Conservation (phyloP, 92 coral and sea anemone genomes). For the Actinostola sp. region DNA sequence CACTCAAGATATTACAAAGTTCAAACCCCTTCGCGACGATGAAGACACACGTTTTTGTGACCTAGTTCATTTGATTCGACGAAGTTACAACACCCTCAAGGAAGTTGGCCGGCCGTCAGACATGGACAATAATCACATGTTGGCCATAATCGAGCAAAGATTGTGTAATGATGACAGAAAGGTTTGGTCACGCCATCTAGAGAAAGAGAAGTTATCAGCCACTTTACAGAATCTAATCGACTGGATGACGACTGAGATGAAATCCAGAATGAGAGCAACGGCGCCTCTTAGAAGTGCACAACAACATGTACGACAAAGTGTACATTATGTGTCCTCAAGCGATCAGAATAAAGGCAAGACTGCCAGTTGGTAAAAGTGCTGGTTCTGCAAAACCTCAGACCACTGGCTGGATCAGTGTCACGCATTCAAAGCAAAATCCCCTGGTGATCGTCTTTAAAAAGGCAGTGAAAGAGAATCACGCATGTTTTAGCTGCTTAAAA, state of each 20-base stretch:
- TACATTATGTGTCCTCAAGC: constrained; percentile 13
- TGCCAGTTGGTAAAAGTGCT: constrained; percentile 13
- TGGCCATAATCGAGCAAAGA: constrained; percentile 50
- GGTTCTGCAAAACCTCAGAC: constrained; percentile 24
- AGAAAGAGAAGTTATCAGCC: constrained; percentile 29
- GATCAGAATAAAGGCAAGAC: background rate
- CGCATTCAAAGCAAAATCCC: constrained; percentile 22
- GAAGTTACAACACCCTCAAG: background rate
- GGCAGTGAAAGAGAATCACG: background rate
- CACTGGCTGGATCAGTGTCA: constrained; percentile 40
- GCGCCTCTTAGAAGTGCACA: constrained; percentile 43
- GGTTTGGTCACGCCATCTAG: constrained; percentile 55
- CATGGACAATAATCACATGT: too few relatives aligned
- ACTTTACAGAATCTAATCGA: constrained; percentile 36
- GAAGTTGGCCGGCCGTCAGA: constrained; percentile 7
- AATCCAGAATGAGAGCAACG: constrained; percentile 55
- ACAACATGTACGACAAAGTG: constrained; percentile 14
- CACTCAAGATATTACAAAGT: constrained; percentile 39
- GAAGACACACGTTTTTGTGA: constrained; percentile 58
- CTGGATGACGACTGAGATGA: constrained; percentile 58
- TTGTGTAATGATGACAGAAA: constrained; percentile 43
- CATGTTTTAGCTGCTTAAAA: too few relatives aligned
- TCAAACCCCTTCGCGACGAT: constrained; percentile 24
- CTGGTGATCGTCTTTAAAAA: constrained; percentile 14
- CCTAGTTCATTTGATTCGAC: constrained; percentile 34